These are phyloP conservation scores for Pandemis cinnamomeana DNA, from an alignment of 2,888 invertebrate species.

Conservation along the genomic window DNA sequence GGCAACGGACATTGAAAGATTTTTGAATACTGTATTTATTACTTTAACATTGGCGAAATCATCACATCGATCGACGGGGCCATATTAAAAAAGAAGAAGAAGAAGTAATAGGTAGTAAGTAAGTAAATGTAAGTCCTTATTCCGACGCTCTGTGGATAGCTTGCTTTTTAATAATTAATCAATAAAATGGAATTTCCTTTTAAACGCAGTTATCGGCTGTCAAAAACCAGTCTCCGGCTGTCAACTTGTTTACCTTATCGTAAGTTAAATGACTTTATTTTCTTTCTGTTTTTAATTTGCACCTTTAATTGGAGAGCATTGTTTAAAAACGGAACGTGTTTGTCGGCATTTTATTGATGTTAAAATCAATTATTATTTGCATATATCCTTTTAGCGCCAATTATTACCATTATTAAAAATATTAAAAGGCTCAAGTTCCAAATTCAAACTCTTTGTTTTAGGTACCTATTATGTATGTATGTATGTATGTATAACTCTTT, in stretches of 20 bases:
- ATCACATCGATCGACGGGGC: no score
- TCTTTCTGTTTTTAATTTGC: not conserved
- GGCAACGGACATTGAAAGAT: no score
- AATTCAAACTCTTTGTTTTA: no score
- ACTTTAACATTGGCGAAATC: no score
- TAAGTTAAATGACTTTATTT: not conserved
- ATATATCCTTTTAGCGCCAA: not conserved
- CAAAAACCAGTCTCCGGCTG: not conserved
- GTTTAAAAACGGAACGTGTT: not conserved
- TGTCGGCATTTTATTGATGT: not conserved
- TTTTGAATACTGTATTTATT: no score
- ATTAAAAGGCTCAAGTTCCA: no score
- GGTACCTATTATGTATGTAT: no score
- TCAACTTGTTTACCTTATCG: slow-evolving; percentile 2
- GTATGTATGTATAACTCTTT: no score
- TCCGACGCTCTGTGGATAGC: not conserved
- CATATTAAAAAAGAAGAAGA: no score
- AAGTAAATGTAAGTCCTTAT: not conserved
- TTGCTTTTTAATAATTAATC: not conserved
- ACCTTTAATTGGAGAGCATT: not conserved
- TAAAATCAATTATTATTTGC: not conserved
- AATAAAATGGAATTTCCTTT: not conserved
- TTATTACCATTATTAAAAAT: not conserved
- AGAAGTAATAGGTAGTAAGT: no score
- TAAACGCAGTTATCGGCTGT: not conserved